Percentiles rank a stretch among this genome's conserved stretches.
Conservation (phyloP, 2,888 invertebrate species). For the Nomada lathburiana region DNA sequence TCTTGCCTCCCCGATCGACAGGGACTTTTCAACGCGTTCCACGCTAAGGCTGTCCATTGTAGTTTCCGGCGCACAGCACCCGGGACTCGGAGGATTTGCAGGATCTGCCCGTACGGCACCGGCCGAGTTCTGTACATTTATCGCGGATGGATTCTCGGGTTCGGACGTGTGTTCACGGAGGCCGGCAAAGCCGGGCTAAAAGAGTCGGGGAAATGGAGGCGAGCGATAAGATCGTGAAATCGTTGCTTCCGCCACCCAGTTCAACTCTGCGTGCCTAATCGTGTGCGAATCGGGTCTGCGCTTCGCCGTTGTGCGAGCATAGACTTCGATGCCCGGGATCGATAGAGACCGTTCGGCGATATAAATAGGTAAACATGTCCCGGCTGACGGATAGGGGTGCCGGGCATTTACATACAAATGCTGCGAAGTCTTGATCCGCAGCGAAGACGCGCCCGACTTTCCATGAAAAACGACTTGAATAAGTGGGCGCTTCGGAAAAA, state of each 20-base stretch:
- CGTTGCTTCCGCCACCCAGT: background rate
- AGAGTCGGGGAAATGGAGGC: conserved; percentile 19
- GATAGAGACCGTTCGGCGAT: conserved; percentile 40
- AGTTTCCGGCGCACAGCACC: conserved; percentile 25
- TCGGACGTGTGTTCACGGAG: conserved; percentile 34
- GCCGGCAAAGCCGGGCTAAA: conserved; percentile 19
- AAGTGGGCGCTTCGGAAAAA: no score
- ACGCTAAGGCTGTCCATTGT: conserved; percentile 48
- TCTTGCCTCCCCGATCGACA: conserved; percentile 16
- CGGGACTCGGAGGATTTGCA: conserved; percentile 52
- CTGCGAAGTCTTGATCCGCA: conserved; percentile 28
- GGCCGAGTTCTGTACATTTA: conserved; percentile 30
- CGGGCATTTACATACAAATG: conserved; percentile 47
- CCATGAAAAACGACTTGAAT: background rate
- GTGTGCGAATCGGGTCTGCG: conserved; percentile 45
- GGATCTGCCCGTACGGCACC: conserved; percentile 48
- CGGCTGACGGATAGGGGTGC: background rate
- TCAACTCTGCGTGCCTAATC: conserved; percentile 44
- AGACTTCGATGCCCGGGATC: conserved; percentile 35
- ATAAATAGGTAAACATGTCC: conserved; percentile 52
- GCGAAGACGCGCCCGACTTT: background rate
- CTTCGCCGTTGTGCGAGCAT: conserved; percentile 28
- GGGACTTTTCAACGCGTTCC: conserved; percentile 35
- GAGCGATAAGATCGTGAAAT: conserved; percentile 36
- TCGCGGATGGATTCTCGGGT: conserved; percentile 43